Evolutionary conservation across 2,888 invertebrate species (phyloP).

Genomic region (Fissipunctia ypsillon): DNA sequence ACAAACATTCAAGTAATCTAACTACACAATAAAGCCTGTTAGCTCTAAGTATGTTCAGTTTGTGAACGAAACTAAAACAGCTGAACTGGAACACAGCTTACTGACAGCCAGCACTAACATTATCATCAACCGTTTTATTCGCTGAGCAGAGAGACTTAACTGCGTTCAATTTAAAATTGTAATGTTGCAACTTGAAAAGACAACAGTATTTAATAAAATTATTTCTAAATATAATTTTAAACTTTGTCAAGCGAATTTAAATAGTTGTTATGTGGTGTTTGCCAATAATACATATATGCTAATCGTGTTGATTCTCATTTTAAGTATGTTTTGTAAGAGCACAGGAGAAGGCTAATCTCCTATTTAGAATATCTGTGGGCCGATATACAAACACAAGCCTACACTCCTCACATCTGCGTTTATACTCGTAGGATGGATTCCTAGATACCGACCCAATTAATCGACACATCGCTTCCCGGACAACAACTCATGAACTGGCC

Average conservation of each 20-base stretch:
- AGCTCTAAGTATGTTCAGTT: background rate
- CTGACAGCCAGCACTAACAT: conserved; percentile 40
- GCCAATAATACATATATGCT: background rate
- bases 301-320: background rate
- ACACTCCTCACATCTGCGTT: background rate
- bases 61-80: conserved; percentile 3
- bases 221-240: background rate
- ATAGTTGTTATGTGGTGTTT: background rate
- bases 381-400: background rate
- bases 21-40: background rate
- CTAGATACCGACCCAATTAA: background rate
- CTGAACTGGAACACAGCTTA: conserved; percentile 30
- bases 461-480: background rate
- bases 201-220: conserved; percentile 15
- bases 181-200: conserved; percentile 51
- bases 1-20: background rate
- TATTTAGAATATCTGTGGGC: background rate
- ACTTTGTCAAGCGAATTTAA: background rate
- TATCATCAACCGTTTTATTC: conserved; percentile 44
- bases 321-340: background rate
- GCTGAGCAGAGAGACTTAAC: conserved; percentile 28
- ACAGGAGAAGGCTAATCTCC: background rate
- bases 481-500: background rate
- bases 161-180: conserved; percentile 54
- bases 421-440: background rate